Evolutionary conservation across 2,113 vertebrate species (phyloP).

Genomic region (Ceyx melanurus): DNA sequence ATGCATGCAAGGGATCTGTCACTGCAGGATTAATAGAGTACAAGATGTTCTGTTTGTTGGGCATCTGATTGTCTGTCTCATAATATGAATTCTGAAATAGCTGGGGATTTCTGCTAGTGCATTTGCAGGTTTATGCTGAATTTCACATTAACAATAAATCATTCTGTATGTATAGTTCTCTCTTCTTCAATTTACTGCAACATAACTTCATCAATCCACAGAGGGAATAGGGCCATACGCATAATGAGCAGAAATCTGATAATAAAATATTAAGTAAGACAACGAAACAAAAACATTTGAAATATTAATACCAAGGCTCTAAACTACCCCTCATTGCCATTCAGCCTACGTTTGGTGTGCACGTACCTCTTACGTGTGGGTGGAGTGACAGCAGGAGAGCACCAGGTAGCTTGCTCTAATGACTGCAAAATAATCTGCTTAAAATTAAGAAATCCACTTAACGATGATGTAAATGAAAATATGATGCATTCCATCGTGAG

Average conservation of each 20-base stretch:
- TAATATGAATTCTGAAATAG: constrained; percentile 75
- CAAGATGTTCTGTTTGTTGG: constrained; percentile 69
- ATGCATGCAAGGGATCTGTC: constrained; percentile 73
- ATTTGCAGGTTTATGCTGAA: constrained; percentile 67
- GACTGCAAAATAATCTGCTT: background rate
- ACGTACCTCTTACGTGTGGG: background rate
- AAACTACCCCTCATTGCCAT: constrained; percentile 45
- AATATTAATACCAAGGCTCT: constrained; percentile 66
- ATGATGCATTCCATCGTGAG: background rate
- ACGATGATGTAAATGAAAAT: background rate
- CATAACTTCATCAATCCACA: constrained; percentile 56
- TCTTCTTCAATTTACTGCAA: constrained; percentile 72
- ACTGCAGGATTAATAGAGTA: constrained; percentile 72
- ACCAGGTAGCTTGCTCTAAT: background rate
- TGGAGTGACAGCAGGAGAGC: background rate
- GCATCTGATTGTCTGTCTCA: constrained; percentile 73
- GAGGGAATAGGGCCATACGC: background rate
- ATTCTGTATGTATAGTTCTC: constrained; percentile 61
- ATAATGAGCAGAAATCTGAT: constrained; percentile 60
- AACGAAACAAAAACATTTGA: constrained; percentile 66
- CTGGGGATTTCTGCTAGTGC: constrained; percentile 66
- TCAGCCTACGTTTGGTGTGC: background rate
- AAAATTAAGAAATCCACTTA: constrained; percentile 30
- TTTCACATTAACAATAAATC: constrained; percentile 75
- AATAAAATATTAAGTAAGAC: constrained; percentile 75